Conservation (phyloP, 2,888 invertebrate genomes). For the Dryobota labecula region DNA sequence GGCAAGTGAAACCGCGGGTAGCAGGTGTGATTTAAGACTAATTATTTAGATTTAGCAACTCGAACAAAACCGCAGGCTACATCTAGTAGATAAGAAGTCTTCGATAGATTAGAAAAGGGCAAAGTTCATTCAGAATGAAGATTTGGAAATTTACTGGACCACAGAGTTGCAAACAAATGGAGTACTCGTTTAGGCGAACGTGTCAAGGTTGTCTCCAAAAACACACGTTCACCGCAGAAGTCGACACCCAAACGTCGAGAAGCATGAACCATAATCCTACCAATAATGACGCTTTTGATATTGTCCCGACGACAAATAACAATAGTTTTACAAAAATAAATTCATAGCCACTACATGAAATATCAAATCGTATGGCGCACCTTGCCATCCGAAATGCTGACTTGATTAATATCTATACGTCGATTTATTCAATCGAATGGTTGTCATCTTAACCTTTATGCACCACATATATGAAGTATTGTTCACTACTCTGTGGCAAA, state of each 20-base stretch:
- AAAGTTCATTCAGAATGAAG: not conserved
- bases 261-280: not conserved
- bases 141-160: slow-evolving; percentile 2
- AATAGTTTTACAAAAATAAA: slow-evolving; percentile 1
- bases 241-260: not conserved
- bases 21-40: not conserved
- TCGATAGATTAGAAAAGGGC: not conserved
- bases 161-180: slow-evolving; percentile 10
- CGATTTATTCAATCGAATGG: not conserved
- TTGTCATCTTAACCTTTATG: too few relatives aligned
- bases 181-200: not conserved
- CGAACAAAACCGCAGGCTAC: not conserved
- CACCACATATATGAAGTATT: not conserved
- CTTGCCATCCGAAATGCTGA: not conserved
- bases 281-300: not conserved
- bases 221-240: not conserved
- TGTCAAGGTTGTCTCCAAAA: not conserved
- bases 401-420: not conserved
- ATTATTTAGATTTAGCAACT: not conserved
- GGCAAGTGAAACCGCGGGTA: not conserved
- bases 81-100: slow-evolving; percentile 1
- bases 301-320: not conserved
- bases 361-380: not conserved
- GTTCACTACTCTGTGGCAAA: slow-evolving; percentile 12
- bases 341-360: not conserved